Base-by-base conservation (phyloP, 2,888 invertebrate species). In the Nomada ruficornis region DNA sequence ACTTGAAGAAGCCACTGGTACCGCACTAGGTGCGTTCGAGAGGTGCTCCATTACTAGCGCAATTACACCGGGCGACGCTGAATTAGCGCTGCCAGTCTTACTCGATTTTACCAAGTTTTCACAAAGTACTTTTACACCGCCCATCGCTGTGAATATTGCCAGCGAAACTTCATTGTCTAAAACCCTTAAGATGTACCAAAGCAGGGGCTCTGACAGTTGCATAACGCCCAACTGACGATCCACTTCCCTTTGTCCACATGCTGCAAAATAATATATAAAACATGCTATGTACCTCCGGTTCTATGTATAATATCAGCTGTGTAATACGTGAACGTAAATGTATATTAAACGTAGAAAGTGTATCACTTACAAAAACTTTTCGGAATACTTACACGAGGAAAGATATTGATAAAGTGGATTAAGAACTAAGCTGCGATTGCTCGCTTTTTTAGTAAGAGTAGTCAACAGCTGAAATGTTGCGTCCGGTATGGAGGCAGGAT, bases 391-490 rank as follows among this genome's bases (percentile, higher is more conserved):
- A 93, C 93, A 93, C n/a, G 94, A 94, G 26, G 92, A 93, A 69
- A 98, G 95, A 78, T 94, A 94, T 67, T 90, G 91, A 77, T 92
- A 95, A 55, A 98, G 95, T 0, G 98, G 97, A 85, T 96, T 96
- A 89, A 98, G 95, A 91, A 98, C 96, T 75, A 97, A 95, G 36
- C 96, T 95, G 2, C 97, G 96, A 91, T 96, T 96, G 10, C 97
- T 96, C 2, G 98, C 96, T 90, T 96, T 96, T 62, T 96, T 95
- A n/a, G 96, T 96, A 82, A 98, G 94, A 2, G 96, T 96, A 44
- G 96, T 95, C 72, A 98, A 95, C 86, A 98, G 95, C 94, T 97
- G 97, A 91, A 98, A 98, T n/a, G 98, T 96, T 26, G 97, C 97
- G 91, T 98, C 98, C 2, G 97, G 97, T 71, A 98, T 96, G 0